Base-by-base conservation (phyloP, 2,797 vertebrate species). In the Poecilia wingei region DNA sequence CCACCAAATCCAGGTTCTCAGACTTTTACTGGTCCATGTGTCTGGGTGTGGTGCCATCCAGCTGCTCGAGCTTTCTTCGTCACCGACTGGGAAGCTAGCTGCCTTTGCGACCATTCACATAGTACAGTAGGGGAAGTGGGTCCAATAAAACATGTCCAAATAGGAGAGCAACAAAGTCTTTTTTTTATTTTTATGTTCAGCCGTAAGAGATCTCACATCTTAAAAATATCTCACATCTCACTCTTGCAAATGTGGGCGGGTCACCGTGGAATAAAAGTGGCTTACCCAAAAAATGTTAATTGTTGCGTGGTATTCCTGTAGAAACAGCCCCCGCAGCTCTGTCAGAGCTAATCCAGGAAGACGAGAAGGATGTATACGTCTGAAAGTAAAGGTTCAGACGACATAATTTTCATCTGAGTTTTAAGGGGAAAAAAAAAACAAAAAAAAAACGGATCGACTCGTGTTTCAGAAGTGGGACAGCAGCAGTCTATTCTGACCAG, bases 251-350 rank as follows among this genome's bases (percentile, higher is more conserved):
- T 91, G 89, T 91, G 74, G 88, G 94, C 55, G 93, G 95, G 93
- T 92, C 77, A 92, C 95, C 93, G 80, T 84, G 83, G 91, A 92
- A 93, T 94, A 94, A 95, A 95, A 95, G 95, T 92, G 94, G 93
- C 90, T 74, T 79, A 92, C 94, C 95, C 85, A 81, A 93, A 84
- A 93, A 93, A 96, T 95, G 90, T 93, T 95, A 95, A 95, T 94
- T 95, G 91, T 91, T 79, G 86, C 84, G 88, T 94, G 91, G 94
- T 87, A 76, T 92, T 86, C 90, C 18, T 85, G 87, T 94, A 94
- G 89, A 95, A 94, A 95, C 94, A 94, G 93, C 80, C 84, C 47
- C 84, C 77, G 89, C 93, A 93, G 90, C 79, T 55, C 90, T 84
- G 92, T 93, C 88, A 83, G 91, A 86, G 79, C 91, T 90, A 73